phyloP scores from a whole-genome alignment of 1,140 invertebrate genomes.

The Apis laboriosa region DNA sequence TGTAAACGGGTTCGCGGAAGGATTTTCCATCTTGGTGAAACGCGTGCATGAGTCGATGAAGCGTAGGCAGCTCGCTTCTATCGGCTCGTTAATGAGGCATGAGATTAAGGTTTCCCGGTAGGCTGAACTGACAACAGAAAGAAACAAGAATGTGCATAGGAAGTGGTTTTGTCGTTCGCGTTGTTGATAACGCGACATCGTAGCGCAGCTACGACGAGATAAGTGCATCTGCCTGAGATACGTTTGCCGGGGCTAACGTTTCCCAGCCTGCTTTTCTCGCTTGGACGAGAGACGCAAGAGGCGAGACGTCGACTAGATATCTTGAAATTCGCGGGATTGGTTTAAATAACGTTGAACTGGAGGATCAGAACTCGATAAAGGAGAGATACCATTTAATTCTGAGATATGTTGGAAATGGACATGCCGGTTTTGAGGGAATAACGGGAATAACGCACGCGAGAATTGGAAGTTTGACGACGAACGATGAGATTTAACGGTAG shows the following conservation, averaged over 20 bases:
- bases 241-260: slow-evolving; percentile 53
- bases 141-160: slow-evolving; percentile 68
- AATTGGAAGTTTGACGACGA: too few relatives aligned
- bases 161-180: slow-evolving; percentile 70
- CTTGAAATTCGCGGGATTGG: slow-evolving; percentile 34
- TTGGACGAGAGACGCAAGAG: not conserved
- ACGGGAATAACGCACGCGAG: not conserved
- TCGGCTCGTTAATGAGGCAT: slow-evolving; percentile 68
- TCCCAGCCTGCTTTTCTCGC: slow-evolving; percentile 32
- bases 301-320: not conserved
- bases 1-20: not conserved
- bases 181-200: slow-evolving; percentile 62
- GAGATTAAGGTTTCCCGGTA: slow-evolving; percentile 63
- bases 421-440: not conserved
- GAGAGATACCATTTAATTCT: too few relatives aligned
- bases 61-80: slow-evolving; percentile 57
- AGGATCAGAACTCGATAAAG: too few relatives aligned
- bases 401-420: slow-evolving; percentile 6
- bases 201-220: slow-evolving; percentile 54
- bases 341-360: slow-evolving; percentile 12
- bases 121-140: slow-evolving; percentile 57
- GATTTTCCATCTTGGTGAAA: slow-evolving; percentile 15
- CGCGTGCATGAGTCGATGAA: slow-evolving; percentile 14
- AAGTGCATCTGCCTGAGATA: slow-evolving; percentile 66
- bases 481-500: not conserved